These are phyloP conservation scores for Dipodomys ordii DNA, from an alignment of 2,113 vertebrate species.

Conservation along the genomic window DNA sequence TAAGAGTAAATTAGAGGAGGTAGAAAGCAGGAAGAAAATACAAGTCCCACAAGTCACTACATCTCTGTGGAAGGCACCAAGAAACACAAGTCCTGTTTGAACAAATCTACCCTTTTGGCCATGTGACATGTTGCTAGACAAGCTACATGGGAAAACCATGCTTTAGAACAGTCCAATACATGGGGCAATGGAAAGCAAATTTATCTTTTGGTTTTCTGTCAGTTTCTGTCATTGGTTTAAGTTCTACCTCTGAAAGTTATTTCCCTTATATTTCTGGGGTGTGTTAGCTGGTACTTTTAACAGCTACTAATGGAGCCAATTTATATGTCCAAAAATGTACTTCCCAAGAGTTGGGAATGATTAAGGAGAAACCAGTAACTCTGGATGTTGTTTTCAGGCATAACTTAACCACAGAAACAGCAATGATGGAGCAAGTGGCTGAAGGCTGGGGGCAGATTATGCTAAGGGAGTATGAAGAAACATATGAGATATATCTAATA, in stretches of 20 bases:
- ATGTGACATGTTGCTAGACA: neutral
- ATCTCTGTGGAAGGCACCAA: neutral
- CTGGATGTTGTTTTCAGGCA: neutral
- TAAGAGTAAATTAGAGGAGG: neutral
- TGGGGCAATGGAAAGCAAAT: neutral
- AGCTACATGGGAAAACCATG: neutral
- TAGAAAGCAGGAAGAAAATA: neutral
- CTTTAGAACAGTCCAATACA: neutral
- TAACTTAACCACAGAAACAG: neutral
- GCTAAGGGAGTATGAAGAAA: neutral
- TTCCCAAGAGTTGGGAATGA: constrained; percentile 7
- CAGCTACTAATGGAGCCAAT: neutral
- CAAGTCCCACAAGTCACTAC: neutral
- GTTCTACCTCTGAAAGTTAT: neutral
- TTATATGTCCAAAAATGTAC: neutral
- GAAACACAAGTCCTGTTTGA: neutral
- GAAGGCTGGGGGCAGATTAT: neutral
- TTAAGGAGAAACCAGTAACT: neutral
- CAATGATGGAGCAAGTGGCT: neutral
- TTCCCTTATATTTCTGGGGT: neutral
- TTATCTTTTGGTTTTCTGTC: constrained; percentile 6
- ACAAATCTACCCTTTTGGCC: neutral
- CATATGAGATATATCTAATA: neutral
- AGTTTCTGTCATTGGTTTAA: neutral
- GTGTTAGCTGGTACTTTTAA: neutral